Evolutionary conservation across 2,888 invertebrate genomes (phyloP).

Genomic region (Drosophila melanosoma): DNA sequence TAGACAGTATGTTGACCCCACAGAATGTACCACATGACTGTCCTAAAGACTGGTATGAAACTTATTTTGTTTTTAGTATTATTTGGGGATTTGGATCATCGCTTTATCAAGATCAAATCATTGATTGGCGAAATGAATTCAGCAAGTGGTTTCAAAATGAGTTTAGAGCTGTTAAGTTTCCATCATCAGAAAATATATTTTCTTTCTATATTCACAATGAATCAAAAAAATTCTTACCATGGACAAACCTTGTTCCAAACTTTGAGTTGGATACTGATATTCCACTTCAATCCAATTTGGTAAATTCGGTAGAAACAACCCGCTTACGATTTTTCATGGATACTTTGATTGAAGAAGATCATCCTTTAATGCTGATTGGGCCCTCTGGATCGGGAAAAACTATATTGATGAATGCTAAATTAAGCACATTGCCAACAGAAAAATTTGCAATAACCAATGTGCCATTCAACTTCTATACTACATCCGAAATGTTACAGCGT

Average conservation of each 20-base stretch:
- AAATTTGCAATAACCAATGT: conserved; percentile 94
- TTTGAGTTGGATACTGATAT: conserved; percentile 95
- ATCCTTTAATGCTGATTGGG: conserved; percentile 96
- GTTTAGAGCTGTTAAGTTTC: conserved; percentile 96
- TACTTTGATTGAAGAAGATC: conserved; percentile 90
- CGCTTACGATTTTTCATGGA: conserved; percentile 95
- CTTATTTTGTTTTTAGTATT: conserved; percentile 95
- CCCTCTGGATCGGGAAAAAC: conserved; percentile 96
- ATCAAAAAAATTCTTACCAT: conserved; percentile 93
- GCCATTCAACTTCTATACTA: conserved; percentile 97
- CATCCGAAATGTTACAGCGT: conserved; percentile 95
- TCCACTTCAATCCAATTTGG: conserved; percentile 91
- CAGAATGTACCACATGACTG: conserved; percentile 93
- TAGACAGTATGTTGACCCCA: conserved; percentile 93
- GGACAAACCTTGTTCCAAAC: conserved; percentile 91
- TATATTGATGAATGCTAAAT: conserved; percentile 94
- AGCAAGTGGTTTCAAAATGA: conserved; percentile 97
- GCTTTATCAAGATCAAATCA: conserved; percentile 94
- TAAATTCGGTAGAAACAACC: conserved; percentile 95
- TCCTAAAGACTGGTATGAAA: conserved; percentile 96
- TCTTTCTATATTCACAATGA: conserved; percentile 95
- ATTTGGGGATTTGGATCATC: conserved; percentile 98
- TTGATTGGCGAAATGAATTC: conserved; percentile 97
- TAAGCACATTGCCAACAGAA: conserved; percentile 89
- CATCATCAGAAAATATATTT: conserved; percentile 92